phyloP scores from a whole-genome alignment of 1,140 invertebrate genomes.

The Glossosoma conforme region DNA sequence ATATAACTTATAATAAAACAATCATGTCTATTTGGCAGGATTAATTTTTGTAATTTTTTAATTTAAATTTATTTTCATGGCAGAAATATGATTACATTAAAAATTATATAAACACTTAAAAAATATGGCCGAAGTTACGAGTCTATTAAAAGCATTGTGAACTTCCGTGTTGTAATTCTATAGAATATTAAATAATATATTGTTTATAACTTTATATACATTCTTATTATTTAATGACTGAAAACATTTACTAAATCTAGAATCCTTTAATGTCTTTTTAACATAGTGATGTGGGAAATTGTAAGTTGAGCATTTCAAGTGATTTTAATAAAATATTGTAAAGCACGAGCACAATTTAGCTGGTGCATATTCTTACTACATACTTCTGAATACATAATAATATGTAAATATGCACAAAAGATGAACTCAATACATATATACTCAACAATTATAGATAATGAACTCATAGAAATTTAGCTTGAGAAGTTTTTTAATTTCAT shows the following conservation, averaged over 20 bases:
- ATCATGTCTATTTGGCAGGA: slow-evolving; percentile 25
- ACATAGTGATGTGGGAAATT: too few species aligned
- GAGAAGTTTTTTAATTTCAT: too few species aligned
- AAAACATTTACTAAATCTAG: slow-evolving; percentile 15
- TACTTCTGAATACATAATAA: too few species aligned
- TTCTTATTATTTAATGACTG: slow-evolving; percentile 22
- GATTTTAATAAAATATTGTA: too few species aligned
- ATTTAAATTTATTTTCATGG: slow-evolving; percentile 21
- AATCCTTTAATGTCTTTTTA: too few species aligned
- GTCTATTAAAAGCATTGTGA: background rate
- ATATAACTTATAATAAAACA: slow-evolving; percentile 23
- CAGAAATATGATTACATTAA: slow-evolving; percentile 15
- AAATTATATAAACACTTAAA: slow-evolving; percentile 20
- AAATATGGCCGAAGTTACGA: slow-evolving; percentile 20
- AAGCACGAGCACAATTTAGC: too few species aligned
- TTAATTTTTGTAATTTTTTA: slow-evolving; percentile 20
- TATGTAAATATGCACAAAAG: too few species aligned
- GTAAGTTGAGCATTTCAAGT: slow-evolving; percentile 11
- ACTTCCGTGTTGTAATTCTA: background rate
- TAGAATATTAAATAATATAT: slow-evolving; percentile 7
- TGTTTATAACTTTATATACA: slow-evolving; percentile 19
- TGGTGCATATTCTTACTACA: too few species aligned
- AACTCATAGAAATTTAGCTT: too few species aligned
- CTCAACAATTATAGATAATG: too few species aligned
- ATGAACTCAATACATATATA: too few species aligned